Base-by-base conservation (phyloP, 2,113 vertebrate genomes). In the Tachysurus fulvidraco region DNA sequence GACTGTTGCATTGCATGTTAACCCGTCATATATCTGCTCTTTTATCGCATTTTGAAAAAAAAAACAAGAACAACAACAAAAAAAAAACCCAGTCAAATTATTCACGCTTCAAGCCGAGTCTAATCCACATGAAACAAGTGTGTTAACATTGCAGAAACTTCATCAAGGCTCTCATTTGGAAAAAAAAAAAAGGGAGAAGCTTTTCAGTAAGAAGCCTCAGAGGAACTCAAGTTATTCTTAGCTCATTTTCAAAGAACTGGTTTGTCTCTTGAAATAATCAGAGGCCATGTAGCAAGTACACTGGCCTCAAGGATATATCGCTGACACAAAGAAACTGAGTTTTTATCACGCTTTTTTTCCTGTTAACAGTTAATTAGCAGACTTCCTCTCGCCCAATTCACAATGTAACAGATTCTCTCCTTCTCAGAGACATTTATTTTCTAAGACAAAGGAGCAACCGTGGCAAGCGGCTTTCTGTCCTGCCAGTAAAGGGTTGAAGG, bases 401-500 rank as follows among this genome's bases (percentile, higher is more conserved):
- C 87, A 91, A 90, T 91, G 89, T 90, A 91, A 92, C 87, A 93
- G 89, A 92, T 92, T 92, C 88, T 89, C 89, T 92, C 92, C 91
- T 90, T 91, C 89, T 86, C 84, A 84, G 87, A 92, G 92, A 92
- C 90, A 92, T 92, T 92, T 86, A 92, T 91, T 92, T 92, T 83
- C 89, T 60, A 87, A 92, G 92, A 93, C 89, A 92, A 90, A 69
- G 86, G 88, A 62, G 90, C 64, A 59, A 87, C 73, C 81, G 88
- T 92, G 92, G 93, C 92, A 93, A 93, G 93, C 93, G 86, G 90
- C 92, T 93, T 93, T 91, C 92, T 91, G 92, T 87, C 89, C 92
- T 93, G 92, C 92, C 93, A 92, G 92, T 93, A 93, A 93, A 89
- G 91, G 76, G 84, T 84, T 94, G 93, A 96, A 94, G 91, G 93